A percentile compares a stretch with the other conserved stretches of the same genome.
phyloP scores from a whole-genome alignment of 1,140 invertebrate species.

The Tetraneura akinire region DNA sequence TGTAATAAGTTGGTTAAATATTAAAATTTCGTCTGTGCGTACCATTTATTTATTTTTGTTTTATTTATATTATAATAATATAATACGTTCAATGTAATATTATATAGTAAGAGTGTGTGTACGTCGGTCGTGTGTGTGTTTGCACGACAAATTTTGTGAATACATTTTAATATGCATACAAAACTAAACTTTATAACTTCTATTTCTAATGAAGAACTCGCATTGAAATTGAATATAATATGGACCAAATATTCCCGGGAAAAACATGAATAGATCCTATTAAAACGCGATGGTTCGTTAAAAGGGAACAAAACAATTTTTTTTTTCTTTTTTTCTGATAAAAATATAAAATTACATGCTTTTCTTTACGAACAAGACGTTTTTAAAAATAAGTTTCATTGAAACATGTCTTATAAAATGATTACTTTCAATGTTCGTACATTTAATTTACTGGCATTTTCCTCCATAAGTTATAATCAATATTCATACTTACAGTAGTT shows the following conservation, averaged over 20 bases:
- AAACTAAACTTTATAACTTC: background rate
- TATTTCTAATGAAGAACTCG: slow-evolving; percentile 9
- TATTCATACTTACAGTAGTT: background rate
- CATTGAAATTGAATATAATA: slow-evolving; percentile 1
- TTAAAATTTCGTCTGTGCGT: background rate
- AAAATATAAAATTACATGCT: slow-evolving; percentile 33
- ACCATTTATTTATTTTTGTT: no score
- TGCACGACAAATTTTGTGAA: background rate
- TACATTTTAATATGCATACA: slow-evolving; percentile 14
- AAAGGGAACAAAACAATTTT: slow-evolving; percentile 30
- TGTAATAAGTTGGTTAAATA: background rate
- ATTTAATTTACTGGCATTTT: slow-evolving; percentile 22
- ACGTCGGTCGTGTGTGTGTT: background rate
- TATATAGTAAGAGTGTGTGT: no score
- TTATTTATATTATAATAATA: no score
- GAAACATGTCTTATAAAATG: slow-evolving; percentile 4
- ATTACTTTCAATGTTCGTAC: background rate
- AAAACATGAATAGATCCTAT: slow-evolving; percentile 32
- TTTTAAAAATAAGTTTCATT: slow-evolving; percentile 4
- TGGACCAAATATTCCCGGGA: slow-evolving; percentile 12
- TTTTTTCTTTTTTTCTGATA: background rate
- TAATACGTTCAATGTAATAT: background rate
- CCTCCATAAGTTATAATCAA: background rate
- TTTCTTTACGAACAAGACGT: slow-evolving; percentile 7
- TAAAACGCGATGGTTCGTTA: background rate